Evolutionary conservation across 2,113 vertebrate species (phyloP), one percentile per base, ranked within the genome.

Genomic region (Mobula hypostoma): DNA sequence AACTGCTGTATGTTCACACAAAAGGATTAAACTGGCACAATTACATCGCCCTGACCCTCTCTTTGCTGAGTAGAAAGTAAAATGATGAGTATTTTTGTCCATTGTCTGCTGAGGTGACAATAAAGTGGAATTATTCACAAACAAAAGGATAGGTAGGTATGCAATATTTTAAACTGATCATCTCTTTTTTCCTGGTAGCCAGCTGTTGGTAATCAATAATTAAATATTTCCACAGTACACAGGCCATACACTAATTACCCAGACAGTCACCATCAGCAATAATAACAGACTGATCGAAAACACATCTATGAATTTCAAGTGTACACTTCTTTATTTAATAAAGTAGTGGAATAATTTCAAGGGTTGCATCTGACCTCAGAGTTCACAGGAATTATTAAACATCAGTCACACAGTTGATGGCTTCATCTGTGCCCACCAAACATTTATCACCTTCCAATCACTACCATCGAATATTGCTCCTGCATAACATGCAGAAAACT

Each of bases 321-420:
- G 29, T 32, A 88, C 27, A n/a, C 29, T 32, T 88, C 21, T 88
- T 87, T n/a, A 88, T 63, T 88, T 88, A 88, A 88, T 88, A 63
- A 88, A 88, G 32, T 88, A 87, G 11, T 66, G 56, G 58, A 63
- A 88, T 63, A 88, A 15, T 88, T 88, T 88, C 58, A 88, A 66
- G 61, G 85, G 29, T 88, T 88, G 63, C 63, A 88, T 66, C 85
- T 88, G 85, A 88, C 58, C 58, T 88, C 12, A 88, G 29, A 88
- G 85, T 88, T 88, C 58, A 88, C 32, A 17, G 63, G 85, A 88
- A 12, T 88, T 88, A 88, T 88, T 88, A 88, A 88, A 88, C 29
- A 63, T 88, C 58, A 66, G 61, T 88, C 58, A 29, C 58, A 17
- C 58, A 88, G 85, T 32, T 88, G 58, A 66, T 32, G 63, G 58